phyloP scores from a whole-genome alignment of 2,797 vertebrate genomes.

The Anolis apletophallus region DNA sequence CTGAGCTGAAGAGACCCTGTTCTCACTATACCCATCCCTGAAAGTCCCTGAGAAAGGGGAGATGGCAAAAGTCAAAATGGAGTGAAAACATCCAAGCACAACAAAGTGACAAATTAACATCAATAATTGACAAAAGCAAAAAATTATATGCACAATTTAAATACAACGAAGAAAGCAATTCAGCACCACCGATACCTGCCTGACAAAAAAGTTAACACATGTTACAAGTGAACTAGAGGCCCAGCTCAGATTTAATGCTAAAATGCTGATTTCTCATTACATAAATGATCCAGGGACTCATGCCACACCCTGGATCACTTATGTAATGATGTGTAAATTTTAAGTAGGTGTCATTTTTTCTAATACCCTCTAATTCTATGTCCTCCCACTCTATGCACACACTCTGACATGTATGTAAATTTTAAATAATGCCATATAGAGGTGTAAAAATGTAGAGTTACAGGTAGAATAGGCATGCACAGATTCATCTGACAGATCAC shows the following conservation, averaged over 20 bases:
- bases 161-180: neutral
- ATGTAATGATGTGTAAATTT: no score
- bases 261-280: neutral
- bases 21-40: constrained; percentile 57
- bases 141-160: neutral
- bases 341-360: no score
- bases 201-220: neutral
- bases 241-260: neutral
- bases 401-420: neutral
- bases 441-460: neutral
- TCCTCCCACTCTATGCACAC: no score
- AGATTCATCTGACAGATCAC: neutral
- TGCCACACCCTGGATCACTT: no score
- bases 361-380: no score
- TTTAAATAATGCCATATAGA: neutral
- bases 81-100: neutral
- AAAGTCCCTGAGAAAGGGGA: constrained; percentile 52
- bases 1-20: constrained; percentile 77
- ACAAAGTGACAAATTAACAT: neutral
- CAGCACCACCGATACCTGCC: neutral
- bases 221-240: neutral
- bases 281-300: neutral
- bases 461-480: neutral
- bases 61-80: constrained; percentile 16
- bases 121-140: neutral